phyloP scores from a whole-genome alignment of 2,113 vertebrate genomes.

The Pseudopipra pipra region DNA sequence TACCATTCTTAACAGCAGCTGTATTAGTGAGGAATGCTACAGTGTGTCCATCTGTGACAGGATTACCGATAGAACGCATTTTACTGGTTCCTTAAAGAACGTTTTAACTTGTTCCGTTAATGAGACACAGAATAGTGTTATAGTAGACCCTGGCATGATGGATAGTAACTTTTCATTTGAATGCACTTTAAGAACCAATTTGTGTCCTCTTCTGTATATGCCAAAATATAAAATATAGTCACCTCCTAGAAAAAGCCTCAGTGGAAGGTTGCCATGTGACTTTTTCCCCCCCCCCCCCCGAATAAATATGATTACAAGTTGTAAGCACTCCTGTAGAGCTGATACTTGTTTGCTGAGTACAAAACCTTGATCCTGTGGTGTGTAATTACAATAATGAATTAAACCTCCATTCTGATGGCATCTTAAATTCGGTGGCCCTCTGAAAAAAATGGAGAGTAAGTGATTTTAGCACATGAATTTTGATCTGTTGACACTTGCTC shows the following conservation, averaged over 20 bases:
- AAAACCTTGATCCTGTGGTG: not conserved
- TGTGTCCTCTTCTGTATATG: not conserved
- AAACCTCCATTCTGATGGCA: not conserved
- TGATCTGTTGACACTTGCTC: not conserved
- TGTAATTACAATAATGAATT: not conserved
- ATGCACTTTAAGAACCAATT: not conserved
- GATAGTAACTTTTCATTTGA: not conserved
- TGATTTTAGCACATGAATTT: not conserved
- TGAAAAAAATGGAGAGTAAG: not conserved
- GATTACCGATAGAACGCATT: not conserved
- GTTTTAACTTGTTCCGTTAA: not conserved
- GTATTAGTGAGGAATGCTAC: not conserved
- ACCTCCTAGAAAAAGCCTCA: not conserved
- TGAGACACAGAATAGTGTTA: not conserved
- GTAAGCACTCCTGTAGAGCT: not conserved
- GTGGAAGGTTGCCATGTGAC: fast-evolving
- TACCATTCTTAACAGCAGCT: not conserved
- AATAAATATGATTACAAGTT: not conserved
- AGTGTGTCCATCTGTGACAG: not conserved
- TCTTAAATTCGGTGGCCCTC: not conserved
- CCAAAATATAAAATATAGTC: not conserved
- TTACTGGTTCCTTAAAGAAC: not conserved
- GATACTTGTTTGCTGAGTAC: not conserved
- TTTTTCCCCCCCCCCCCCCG: not conserved
- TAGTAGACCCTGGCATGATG: not conserved